Percentiles rank a stretch among this genome's conserved stretches.
Conservation (phyloP, 2,797 vertebrate species). For the Mus spretus region DNA sequence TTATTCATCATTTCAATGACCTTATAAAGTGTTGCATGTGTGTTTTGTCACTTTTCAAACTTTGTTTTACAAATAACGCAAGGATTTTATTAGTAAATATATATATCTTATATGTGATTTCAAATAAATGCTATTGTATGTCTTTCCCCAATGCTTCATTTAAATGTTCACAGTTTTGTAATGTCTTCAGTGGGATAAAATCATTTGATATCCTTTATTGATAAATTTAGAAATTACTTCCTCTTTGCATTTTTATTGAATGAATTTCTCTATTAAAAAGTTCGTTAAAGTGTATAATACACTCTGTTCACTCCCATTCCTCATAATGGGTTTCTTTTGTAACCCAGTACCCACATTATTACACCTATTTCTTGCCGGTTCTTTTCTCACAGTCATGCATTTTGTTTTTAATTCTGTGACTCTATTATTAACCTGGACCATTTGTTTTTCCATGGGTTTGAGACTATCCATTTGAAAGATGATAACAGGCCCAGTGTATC, state of each 20-base stretch:
- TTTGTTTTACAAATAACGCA: neutral
- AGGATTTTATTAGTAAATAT: neutral
- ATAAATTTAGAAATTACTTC: neutral
- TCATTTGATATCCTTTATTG: neutral
- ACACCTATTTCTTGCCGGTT: neutral
- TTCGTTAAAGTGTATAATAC: neutral
- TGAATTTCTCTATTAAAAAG: neutral
- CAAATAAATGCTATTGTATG: neutral
- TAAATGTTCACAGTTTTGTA: slow-evolving; percentile 3
- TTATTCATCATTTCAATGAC: slow-evolving; percentile 1
- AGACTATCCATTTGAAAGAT: neutral
- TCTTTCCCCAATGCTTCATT: neutral
- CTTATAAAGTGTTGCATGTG: neutral
- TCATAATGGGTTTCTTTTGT: too few species aligned
- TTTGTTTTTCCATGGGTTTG: neutral
- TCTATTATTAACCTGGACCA: neutral
- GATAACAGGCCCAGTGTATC: neutral
- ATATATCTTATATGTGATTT: neutral
- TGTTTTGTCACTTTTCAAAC: neutral
- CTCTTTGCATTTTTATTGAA: neutral
- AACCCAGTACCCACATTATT: too few species aligned
- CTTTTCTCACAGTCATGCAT: neutral
- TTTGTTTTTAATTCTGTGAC: neutral
- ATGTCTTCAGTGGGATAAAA: neutral
- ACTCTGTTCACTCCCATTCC: neutral